Percentiles rank a stretch among this genome's conserved stretches.
Conservation (phyloP, 2,113 vertebrate genomes). For the Eonycteris spelaea region DNA sequence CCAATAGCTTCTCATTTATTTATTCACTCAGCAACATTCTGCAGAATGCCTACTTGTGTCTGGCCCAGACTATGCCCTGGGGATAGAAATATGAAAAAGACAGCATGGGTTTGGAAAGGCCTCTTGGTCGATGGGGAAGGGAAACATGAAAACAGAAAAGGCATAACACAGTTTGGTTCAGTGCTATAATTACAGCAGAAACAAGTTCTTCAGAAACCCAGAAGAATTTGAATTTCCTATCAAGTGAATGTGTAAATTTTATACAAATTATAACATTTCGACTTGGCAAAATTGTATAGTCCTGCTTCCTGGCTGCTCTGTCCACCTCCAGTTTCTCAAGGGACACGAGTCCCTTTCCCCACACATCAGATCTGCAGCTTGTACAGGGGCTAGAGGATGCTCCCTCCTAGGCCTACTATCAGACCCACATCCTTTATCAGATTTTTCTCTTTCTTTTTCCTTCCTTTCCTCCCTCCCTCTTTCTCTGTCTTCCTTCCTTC, state of each 20-base stretch:
- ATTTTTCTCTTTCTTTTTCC: background rate
- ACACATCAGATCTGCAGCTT: background rate
- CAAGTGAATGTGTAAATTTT: background rate
- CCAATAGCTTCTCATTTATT: background rate
- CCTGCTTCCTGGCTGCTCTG: background rate
- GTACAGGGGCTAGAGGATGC: fast-evolving
- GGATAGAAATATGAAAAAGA: background rate
- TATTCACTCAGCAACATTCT: background rate
- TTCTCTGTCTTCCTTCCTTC: background rate
- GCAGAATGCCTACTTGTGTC: background rate
- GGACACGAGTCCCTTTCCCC: background rate
- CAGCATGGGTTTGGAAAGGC: background rate
- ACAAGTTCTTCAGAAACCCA: background rate
- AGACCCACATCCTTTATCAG: background rate
- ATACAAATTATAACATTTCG: background rate
- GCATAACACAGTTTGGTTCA: background rate
- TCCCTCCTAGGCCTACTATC: background rate
- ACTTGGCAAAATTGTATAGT: background rate
- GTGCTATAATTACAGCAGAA: background rate
- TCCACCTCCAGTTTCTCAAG: background rate
- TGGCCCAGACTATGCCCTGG: background rate
- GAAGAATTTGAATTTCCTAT: background rate
- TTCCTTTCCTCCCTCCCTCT: too few relatives aligned
- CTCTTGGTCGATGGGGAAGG: background rate
- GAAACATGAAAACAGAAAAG: background rate